These are phyloP conservation scores for Corythaixoides concolor DNA, from an alignment of 2,113 vertebrate species.

Conservation along the genomic window DNA sequence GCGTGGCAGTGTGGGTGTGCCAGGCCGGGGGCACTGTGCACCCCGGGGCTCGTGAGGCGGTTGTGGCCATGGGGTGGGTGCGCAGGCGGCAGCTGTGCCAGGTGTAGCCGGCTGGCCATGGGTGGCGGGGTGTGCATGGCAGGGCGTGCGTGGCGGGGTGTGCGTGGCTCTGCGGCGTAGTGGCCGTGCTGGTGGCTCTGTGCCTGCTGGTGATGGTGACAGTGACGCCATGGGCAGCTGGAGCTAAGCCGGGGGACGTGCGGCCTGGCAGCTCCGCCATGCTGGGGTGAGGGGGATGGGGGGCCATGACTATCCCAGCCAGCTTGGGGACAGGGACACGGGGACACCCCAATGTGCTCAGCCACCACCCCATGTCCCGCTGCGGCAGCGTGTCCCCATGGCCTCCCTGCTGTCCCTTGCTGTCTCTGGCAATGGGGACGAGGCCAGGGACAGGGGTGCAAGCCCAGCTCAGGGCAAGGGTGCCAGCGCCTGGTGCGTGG, in stretches of 20 bases:
- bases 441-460: not conserved
- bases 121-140: no score
- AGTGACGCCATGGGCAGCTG: not conserved
- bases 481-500: not conserved
- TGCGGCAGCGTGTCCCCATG: not conserved
- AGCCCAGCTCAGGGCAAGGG: not conserved
- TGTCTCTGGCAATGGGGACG: not conserved
- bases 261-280: slow-evolving; percentile 2
- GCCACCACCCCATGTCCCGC: no score
- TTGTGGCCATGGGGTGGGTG: no score
- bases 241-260: slow-evolving; percentile 19
- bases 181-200: not conserved
- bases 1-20: no score
- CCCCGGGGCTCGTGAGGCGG: no score
- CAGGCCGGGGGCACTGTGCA: no score
- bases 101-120: no score
- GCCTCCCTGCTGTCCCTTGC: not conserved
- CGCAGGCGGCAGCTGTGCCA: no score
- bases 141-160: no score
- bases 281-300: not conserved
- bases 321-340: not conserved
- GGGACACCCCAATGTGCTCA: no score
- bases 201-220: not conserved
- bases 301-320: not conserved
- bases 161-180: no score